phyloP scores from a whole-genome alignment of 1,140 invertebrate species.

The Leptinotarsa defecta region DNA sequence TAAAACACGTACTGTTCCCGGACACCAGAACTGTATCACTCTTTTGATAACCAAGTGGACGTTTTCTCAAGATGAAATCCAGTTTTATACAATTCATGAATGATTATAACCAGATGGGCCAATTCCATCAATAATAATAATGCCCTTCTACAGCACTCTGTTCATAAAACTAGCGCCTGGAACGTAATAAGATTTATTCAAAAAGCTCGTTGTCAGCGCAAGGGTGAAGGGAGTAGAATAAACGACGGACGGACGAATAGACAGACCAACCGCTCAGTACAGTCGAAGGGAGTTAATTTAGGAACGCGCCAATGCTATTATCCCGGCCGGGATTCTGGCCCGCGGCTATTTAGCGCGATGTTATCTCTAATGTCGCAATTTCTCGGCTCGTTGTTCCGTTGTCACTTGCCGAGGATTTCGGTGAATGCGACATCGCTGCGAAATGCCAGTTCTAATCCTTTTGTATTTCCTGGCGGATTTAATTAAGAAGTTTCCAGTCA shows the following conservation, averaged over 20 bases:
- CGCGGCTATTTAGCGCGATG: slow-evolving; percentile 46
- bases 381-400: slow-evolving; percentile 46
- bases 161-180: slow-evolving; percentile 19
- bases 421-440: slow-evolving; percentile 21
- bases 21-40: too few species aligned
- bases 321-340: slow-evolving; percentile 41
- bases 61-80: too few species aligned
- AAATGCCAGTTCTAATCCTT: slow-evolving; percentile 35
- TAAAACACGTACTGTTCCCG: too few species aligned
- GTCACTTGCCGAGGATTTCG: slow-evolving; percentile 30
- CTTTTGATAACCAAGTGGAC: too few species aligned
- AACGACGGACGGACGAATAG: slow-evolving; percentile 27
- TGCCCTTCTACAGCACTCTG: not conserved
- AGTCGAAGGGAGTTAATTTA: slow-evolving; percentile 42
- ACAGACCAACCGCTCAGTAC: slow-evolving; percentile 40
- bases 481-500: slow-evolving; percentile 39
- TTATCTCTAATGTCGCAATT: slow-evolving; percentile 50
- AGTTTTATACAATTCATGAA: too few species aligned
- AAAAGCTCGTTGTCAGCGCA: not conserved
- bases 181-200: slow-evolving; percentile 35
- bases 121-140: not conserved
- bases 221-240: not conserved
- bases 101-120: too few species aligned
- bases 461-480: slow-evolving; percentile 35
- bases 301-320: slow-evolving; percentile 39